phyloP scores from a whole-genome alignment of 1,140 invertebrate genomes.

The Camponotus floridanus region DNA sequence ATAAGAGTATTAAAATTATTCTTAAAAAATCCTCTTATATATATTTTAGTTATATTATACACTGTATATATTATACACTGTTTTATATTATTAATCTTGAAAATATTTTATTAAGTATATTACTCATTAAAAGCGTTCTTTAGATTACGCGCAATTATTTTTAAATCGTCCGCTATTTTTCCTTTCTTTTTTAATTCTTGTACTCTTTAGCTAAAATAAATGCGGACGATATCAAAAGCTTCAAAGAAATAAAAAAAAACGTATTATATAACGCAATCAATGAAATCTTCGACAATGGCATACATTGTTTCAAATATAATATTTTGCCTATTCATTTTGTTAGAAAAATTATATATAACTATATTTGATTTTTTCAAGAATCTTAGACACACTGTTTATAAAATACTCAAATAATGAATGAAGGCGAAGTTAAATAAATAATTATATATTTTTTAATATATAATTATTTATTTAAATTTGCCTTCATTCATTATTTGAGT shows the following conservation, averaged over 20 bases:
- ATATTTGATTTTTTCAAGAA: no score
- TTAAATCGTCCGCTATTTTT: neutral
- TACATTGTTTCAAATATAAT: neutral
- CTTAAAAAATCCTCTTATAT: neutral
- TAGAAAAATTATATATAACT: no score
- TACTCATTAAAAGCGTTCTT: neutral
- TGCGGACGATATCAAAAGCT: neutral
- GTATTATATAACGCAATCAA: neutral
- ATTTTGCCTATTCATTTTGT: neutral
- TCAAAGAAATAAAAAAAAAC: constrained; percentile 4
- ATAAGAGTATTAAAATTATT: neutral
- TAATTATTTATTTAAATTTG: no score
- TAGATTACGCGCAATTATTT: neutral
- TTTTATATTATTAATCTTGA: neutral
- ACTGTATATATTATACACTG: no score
- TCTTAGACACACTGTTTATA: neutral
- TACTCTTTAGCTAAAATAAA: neutral
- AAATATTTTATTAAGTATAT: neutral
- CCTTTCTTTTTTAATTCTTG: neutral
- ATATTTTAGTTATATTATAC: no score
- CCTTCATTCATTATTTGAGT: no score
- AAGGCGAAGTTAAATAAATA: neutral
- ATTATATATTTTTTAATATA: no score
- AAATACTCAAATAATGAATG: neutral
- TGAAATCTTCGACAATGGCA: neutral